A percentile compares a stretch with the other conserved stretches of the same genome.
phyloP scores from a whole-genome alignment of 2,797 vertebrate genomes.

The Amblyraja radiata region DNA sequence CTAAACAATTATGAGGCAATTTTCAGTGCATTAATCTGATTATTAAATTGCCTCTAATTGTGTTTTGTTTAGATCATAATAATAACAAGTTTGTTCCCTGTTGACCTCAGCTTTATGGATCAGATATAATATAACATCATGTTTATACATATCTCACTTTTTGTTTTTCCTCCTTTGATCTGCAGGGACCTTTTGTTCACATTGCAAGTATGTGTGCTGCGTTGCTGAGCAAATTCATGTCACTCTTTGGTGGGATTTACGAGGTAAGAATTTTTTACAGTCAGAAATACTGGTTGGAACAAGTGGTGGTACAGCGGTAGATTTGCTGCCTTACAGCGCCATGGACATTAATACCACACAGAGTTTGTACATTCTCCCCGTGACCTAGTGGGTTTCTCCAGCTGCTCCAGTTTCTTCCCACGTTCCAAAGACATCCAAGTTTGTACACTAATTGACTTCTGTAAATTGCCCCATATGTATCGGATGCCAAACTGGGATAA shows the following conservation, averaged over 20 bases:
- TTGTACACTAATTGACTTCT: too few relatives aligned
- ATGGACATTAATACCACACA: too few relatives aligned
- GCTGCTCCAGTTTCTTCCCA: too few relatives aligned
- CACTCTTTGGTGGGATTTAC: slow-evolving; percentile 91
- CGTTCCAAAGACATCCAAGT: too few relatives aligned
- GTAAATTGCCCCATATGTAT: too few relatives aligned
- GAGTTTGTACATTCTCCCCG: too few relatives aligned
- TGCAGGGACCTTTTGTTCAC: slow-evolving; percentile 90
- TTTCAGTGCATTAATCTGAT: neutral
- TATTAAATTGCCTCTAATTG: neutral
- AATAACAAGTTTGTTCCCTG: too few relatives aligned
- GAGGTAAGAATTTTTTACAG: slow-evolving; percentile 62
- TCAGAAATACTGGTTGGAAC: neutral
- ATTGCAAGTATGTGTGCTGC: slow-evolving; percentile 88
- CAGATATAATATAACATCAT: neutral
- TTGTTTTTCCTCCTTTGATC: neutral
- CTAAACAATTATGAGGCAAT: neutral
- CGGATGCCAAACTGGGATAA: too few relatives aligned
- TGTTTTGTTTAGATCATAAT: neutral
- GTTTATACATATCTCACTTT: neutral
- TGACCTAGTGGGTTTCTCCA: too few relatives aligned
- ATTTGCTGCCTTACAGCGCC: too few relatives aligned
- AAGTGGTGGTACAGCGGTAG: neutral
- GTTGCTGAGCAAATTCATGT: slow-evolving; percentile 91
- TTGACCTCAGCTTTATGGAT: neutral